Conservation (phyloP, 2,888 invertebrate genomes). For the Brachypterus glaber region DNA sequence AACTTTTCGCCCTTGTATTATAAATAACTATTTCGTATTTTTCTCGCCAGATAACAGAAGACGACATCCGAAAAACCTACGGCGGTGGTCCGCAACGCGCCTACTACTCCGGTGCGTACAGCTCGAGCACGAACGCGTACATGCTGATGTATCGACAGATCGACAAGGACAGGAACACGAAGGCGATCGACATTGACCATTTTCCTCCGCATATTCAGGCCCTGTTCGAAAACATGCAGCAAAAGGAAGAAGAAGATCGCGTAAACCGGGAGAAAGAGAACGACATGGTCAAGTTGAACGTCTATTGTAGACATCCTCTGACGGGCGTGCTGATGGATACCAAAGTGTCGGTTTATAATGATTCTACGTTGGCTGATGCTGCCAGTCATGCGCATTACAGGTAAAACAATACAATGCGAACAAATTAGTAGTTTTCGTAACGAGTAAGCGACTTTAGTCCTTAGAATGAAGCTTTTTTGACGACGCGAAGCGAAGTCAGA, state of each 20-base stretch:
- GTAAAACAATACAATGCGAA: too few species aligned
- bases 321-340: slow-evolving; percentile 45
- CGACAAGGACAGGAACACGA: slow-evolving; percentile 52
- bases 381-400: slow-evolving; percentile 52
- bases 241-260: slow-evolving; percentile 55
- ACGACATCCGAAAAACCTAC: slow-evolving; percentile 74
- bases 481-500: too few species aligned
- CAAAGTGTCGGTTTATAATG: slow-evolving; percentile 50
- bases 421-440: too few species aligned
- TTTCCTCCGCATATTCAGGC: slow-evolving; percentile 66
- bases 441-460: too few species aligned
- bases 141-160: slow-evolving; percentile 85
- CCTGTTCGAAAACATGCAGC: slow-evolving; percentile 53
- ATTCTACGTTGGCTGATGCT: slow-evolving; percentile 50
- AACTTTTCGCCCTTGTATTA: too few species aligned
- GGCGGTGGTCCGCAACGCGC: slow-evolving; percentile 59
- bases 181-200: slow-evolving; percentile 55
- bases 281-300: slow-evolving; percentile 52
- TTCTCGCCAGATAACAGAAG: slow-evolving; percentile 57
- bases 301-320: slow-evolving; percentile 54
- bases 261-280: slow-evolving; percentile 51
- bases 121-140: slow-evolving; percentile 79
- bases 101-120: slow-evolving; percentile 65
- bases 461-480: too few species aligned
- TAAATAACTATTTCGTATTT: too few species aligned